These are phyloP conservation scores for Pachliopta kotzebuea DNA, from an alignment of 2,888 invertebrate genomes.

Conservation along the genomic window DNA sequence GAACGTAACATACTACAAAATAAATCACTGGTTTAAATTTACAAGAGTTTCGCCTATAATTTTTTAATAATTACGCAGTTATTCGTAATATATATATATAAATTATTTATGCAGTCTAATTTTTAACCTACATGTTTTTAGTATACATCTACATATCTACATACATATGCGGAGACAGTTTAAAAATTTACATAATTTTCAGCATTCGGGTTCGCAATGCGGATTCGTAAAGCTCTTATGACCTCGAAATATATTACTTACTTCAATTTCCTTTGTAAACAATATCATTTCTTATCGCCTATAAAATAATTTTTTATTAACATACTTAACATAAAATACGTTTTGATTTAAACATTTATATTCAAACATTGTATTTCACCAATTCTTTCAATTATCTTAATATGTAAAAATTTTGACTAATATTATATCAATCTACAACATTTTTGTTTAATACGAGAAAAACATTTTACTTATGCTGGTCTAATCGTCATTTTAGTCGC, in stretches of 20 bases:
- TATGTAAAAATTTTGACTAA: no score
- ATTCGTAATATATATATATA: neutral
- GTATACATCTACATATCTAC: neutral
- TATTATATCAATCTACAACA: no score
- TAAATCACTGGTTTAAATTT: constrained; percentile 10
- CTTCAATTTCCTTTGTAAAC: neutral
- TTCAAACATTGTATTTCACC: no score
- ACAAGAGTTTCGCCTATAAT: neutral
- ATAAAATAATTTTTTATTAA: neutral
- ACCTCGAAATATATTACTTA: constrained; percentile 5
- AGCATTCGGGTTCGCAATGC: constrained; percentile 12
- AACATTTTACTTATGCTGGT: no score
- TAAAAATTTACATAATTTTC: constrained; percentile 1
- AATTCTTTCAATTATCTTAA: no score
- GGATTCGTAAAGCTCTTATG: constrained; percentile 1
- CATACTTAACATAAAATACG: neutral
- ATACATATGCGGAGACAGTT: neutral
- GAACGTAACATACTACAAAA: constrained; percentile 7
- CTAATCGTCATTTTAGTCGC: no score
- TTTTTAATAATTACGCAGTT: neutral
- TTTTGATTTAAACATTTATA: no score
- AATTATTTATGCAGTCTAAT: no score
- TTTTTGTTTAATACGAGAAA: no score
- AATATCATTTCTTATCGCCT: neutral
- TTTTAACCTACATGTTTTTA: no score